phyloP scores from a whole-genome alignment of 1,140 invertebrate genomes.

The Popillia japonica region DNA sequence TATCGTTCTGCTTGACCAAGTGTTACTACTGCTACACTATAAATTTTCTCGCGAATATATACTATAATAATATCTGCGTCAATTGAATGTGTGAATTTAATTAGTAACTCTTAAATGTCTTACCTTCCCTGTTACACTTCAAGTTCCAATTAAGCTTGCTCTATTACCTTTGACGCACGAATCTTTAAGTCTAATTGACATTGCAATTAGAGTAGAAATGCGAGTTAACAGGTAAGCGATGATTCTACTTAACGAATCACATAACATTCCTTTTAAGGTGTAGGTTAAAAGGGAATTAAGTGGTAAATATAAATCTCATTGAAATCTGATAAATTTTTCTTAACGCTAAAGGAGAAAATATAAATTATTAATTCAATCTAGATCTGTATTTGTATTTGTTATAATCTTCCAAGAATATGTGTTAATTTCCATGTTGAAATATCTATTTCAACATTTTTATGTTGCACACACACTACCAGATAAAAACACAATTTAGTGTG shows the following conservation, averaged over 20 bases:
- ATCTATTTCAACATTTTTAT: neutral
- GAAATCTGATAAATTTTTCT: too few relatives aligned
- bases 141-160: neutral
- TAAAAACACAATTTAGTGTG: too few relatives aligned
- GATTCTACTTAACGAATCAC: neutral
- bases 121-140: neutral
- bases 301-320: neutral
- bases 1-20: neutral
- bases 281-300: neutral
- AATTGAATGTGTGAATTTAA: constrained; percentile 8
- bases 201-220: neutral
- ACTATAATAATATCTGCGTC: neutral
- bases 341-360: too few relatives aligned
- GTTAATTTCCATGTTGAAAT: neutral
- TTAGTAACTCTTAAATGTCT: neutral
- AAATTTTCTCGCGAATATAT: neutral
- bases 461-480: too few relatives aligned
- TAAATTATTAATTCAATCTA: too few relatives aligned
- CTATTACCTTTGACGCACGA: neutral
- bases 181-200: neutral
- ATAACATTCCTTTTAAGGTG: neutral
- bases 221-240: neutral
- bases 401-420: neutral
- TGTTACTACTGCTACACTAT: neutral
- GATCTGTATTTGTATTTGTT: neutral